These are phyloP conservation scores for Cyprinodon variegatus DNA, from an alignment of 2,113 vertebrate genomes.

Conservation along the genomic window DNA sequence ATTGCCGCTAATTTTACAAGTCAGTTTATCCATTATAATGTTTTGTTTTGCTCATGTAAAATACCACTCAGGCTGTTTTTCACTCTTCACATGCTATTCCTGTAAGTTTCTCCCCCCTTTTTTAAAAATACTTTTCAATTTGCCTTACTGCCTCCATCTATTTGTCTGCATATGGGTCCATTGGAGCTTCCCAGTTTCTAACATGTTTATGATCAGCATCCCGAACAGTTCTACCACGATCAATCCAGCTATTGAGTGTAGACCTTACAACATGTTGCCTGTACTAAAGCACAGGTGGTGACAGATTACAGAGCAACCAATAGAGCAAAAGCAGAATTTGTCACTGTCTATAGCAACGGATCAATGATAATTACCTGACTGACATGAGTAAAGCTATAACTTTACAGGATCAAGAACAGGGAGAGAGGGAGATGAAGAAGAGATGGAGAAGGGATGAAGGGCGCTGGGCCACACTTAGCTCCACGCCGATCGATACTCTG, in stretches of 20 bases:
- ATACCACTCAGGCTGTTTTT: too few relatives aligned
- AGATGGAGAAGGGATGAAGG: conserved; percentile 73
- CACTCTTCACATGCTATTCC: too few relatives aligned
- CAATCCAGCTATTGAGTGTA: not conserved
- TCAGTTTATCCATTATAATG: too few relatives aligned
- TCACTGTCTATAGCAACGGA: conserved; percentile 87
- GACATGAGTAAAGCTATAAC: conserved; percentile 96
- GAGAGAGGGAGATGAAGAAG: conserved; percentile 84
- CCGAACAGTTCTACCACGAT: not conserved
- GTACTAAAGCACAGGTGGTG: conserved; percentile 7
- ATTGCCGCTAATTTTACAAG: too few relatives aligned
- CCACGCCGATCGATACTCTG: conserved; percentile 63
- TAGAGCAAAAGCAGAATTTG: conserved; percentile 84
- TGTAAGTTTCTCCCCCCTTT: too few relatives aligned
- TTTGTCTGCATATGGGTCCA: not conserved
- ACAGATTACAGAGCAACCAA: conserved; percentile 84
- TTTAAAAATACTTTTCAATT: too few relatives aligned
- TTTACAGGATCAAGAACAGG: conserved; percentile 92
- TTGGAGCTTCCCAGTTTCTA: not conserved
- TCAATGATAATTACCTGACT: conserved; percentile 95
- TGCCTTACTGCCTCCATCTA: too few relatives aligned
- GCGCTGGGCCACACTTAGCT: conserved; percentile 67
- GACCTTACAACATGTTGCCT: not conserved
- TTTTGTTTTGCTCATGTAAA: too few relatives aligned
- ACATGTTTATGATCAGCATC: not conserved